Evolutionary conservation across 1,140 invertebrate genomes (phyloP).

Genomic region (Panonychus citri): DNA sequence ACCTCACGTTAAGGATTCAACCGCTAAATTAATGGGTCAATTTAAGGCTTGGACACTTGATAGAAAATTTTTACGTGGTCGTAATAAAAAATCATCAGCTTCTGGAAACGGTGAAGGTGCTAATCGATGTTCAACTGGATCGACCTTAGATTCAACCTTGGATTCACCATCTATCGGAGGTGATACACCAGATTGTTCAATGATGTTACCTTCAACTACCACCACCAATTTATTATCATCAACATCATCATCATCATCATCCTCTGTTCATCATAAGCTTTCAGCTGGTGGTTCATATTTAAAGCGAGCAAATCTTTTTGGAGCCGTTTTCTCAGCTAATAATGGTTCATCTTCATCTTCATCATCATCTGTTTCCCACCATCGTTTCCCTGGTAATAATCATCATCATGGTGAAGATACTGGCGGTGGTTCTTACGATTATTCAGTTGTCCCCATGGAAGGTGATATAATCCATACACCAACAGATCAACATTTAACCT

Average conservation of each 20-base stretch:
- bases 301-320: conserved; percentile 5
- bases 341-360: neutral
- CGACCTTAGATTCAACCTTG: neutral
- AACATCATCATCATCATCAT: too few species aligned
- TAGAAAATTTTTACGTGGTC: conserved; percentile 4
- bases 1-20: neutral
- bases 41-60: conserved; percentile 14
- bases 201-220: conserved; percentile 1
- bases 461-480: too few species aligned
- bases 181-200: too few species aligned
- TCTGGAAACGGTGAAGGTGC: conserved; percentile 3
- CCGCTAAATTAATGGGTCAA: conserved; percentile 4
- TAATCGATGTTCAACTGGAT: conserved; percentile 4
- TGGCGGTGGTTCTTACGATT: too few species aligned
- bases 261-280: too few species aligned
- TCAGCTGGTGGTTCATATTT: neutral
- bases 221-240: neutral
- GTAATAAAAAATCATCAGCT: conserved; percentile 5
- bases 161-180: conserved; percentile 1
- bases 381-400: too few species aligned
- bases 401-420: too few species aligned
- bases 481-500: too few species aligned
- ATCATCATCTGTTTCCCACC: neutral
- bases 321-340: neutral
- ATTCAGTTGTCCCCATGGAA: too few species aligned